phyloP scores from a whole-genome alignment of 1,140 invertebrate species.

The Solenopsis fugax region DNA sequence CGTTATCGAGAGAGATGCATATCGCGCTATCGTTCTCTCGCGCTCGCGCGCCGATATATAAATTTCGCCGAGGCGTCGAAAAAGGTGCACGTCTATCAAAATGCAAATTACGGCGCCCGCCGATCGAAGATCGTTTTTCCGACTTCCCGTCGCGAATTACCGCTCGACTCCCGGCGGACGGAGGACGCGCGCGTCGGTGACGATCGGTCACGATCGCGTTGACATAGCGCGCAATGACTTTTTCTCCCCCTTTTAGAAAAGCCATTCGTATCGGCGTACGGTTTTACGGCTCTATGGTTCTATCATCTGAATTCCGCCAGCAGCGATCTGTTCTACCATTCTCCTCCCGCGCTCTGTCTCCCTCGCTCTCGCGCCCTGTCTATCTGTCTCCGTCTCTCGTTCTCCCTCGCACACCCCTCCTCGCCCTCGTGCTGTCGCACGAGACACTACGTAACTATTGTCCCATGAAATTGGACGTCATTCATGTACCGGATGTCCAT shows the following conservation, averaged over 20 bases:
- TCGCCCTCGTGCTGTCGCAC: constrained; percentile 50
- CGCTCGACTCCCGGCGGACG: constrained; percentile 30
- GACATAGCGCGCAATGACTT: constrained; percentile 45
- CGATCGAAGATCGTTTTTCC: constrained; percentile 48
- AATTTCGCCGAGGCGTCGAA: constrained; percentile 30
- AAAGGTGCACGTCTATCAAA: constrained; percentile 54
- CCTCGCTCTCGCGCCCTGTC: background rate
- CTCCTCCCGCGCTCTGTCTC: constrained; percentile 5
- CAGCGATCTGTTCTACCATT: constrained; percentile 45
- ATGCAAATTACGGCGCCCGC: constrained; percentile 51
- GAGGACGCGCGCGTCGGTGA: constrained; percentile 49
- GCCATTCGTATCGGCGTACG: constrained; percentile 59
- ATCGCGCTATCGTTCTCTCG: constrained; percentile 41
- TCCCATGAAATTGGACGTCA: constrained; percentile 81
- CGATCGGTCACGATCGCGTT: constrained; percentile 61
- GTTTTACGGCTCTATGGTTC: constrained; percentile 72
- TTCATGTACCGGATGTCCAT: constrained; percentile 78
- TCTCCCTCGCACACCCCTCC: constrained; percentile 39
- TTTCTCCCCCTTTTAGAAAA: background rate
- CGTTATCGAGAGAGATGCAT: constrained; percentile 29
- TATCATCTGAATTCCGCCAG: constrained; percentile 70
- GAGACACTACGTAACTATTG: constrained; percentile 75
- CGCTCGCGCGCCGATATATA: constrained; percentile 6
- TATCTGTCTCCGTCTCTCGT: constrained; percentile 52
- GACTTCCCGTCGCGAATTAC: constrained; percentile 52